These are phyloP conservation scores for Coluber constrictor DNA, from an alignment of 2,797 vertebrate species.

Conservation along the genomic window DNA sequence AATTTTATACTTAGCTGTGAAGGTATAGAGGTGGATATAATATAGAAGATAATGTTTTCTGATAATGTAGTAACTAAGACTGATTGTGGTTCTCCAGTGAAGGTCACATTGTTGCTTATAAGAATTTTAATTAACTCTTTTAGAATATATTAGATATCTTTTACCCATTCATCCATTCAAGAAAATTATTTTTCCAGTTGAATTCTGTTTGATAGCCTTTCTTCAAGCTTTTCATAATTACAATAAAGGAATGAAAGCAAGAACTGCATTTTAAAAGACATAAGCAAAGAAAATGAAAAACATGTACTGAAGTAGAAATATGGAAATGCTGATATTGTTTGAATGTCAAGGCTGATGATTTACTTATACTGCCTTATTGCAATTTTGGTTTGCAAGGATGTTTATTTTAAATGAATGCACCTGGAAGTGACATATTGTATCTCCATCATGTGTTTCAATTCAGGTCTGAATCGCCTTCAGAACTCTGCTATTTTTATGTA, in stretches of 20 bases:
- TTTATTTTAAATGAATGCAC: conserved; percentile 12
- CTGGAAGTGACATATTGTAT: not conserved
- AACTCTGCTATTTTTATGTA: not conserved
- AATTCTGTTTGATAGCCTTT: conserved; percentile 45
- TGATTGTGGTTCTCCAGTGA: conserved; percentile 45
- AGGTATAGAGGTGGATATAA: conserved; percentile 33
- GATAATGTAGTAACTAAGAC: conserved; percentile 51
- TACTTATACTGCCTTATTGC: conserved; percentile 23
- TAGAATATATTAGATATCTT: conserved; percentile 51
- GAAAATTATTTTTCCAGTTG: conserved; percentile 40
- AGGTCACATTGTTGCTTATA: conserved; percentile 49
- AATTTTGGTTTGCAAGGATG: conserved; percentile 11
- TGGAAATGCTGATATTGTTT: conserved; percentile 4
- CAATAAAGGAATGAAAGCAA: conserved; percentile 58
- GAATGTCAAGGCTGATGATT: conserved; percentile 11
- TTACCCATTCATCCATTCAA: conserved; percentile 42
- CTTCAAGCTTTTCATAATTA: conserved; percentile 59
- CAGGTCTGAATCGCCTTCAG: not conserved
- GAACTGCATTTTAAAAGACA: conserved; percentile 63
- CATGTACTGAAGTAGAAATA: conserved; percentile 48
- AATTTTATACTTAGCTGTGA: conserved; percentile 55
- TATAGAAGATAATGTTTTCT: conserved; percentile 34
- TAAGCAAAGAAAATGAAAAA: conserved; percentile 55
- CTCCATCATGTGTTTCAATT: not conserved
- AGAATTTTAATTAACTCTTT: conserved; percentile 65